A percentile compares a stretch with the other conserved stretches of the same genome.
phyloP scores from a whole-genome alignment of 2,113 vertebrate species.

The Raphicerus campestris region DNA sequence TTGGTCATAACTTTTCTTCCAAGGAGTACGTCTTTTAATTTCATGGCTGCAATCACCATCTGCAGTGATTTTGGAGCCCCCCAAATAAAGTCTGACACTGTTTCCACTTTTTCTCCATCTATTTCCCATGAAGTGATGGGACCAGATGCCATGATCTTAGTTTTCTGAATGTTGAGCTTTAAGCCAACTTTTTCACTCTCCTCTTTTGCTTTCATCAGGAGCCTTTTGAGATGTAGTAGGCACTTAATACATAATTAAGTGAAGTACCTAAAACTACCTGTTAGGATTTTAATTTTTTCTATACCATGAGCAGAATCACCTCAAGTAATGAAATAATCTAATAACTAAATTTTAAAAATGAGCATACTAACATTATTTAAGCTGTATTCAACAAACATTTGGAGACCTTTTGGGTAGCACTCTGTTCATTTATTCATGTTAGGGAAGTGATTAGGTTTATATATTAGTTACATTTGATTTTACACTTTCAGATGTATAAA shows the following conservation, averaged over 20 bases:
- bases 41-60: too few species aligned
- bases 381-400: background rate
- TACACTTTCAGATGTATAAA: background rate
- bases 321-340: background rate
- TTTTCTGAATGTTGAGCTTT: too few species aligned
- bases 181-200: too few species aligned
- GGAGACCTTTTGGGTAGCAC: background rate
- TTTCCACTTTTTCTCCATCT: too few species aligned
- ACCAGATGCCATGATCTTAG: too few species aligned
- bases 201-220: too few species aligned
- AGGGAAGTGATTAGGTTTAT: background rate
- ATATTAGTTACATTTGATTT: background rate
- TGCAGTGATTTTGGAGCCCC: too few species aligned
- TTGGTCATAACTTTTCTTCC: too few species aligned
- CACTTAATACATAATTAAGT: background rate
- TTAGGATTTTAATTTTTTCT: constrained; percentile 1
- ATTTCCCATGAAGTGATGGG: too few species aligned
- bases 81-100: too few species aligned
- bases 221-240: background rate
- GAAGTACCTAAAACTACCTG: background rate
- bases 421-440: background rate
- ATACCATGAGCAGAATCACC: background rate
- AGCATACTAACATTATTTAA: background rate
- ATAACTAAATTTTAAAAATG: background rate
- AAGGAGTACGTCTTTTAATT: too few species aligned